Base-by-base conservation (phyloP, 2,113 vertebrate genomes). In the Tiliqua scincoides region DNA sequence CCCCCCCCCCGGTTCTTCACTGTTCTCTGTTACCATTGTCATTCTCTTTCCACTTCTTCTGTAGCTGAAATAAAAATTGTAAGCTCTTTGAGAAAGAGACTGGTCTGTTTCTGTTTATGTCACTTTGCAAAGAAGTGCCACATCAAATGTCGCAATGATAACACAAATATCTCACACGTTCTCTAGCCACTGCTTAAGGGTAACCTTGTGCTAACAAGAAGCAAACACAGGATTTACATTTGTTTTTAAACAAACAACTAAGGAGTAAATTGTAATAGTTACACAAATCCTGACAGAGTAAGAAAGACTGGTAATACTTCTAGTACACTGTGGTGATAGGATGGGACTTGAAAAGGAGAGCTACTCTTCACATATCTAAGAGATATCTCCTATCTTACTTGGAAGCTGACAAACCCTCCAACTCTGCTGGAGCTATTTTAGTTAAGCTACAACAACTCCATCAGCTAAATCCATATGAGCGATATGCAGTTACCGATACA, bases 381-480 rank as follows among this genome's bases (percentile, higher is more conserved):
- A 81, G 65, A 93, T 93, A 94, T 86, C 84, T 95, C 88, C 40
- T 88, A 94, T 93, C 91, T 93, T 93, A 37, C 89, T 92, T 78
- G 78, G 93, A 94, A 94, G 87, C 90, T 87, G 91, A 88, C 93
- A 91, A 88, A 93, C 84, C 85, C 89, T 95, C 90, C 89, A 95
- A 92, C 88, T 94, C 90, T 91, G 88, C 88, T 82, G 85, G 71
- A 94, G 91, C 75, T 92, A 62, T 81, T 81, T 86, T 80, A 79
- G 70, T 86, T 86, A 91, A 96, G 87, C 91, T 91, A 87, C 86
- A 92, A 61, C 75, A 93, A 73, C 77, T 74, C 85, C 85, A 88
- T 93, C 91, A 87, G 65, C 87, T 95, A 95, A 94, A 93, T 93
- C 90, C 93, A 92, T 89, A 85, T 89, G 92, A 91, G 90, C 82